Base-by-base conservation (phyloP, 2,888 invertebrate genomes). In the Euphydryas editha region DNA sequence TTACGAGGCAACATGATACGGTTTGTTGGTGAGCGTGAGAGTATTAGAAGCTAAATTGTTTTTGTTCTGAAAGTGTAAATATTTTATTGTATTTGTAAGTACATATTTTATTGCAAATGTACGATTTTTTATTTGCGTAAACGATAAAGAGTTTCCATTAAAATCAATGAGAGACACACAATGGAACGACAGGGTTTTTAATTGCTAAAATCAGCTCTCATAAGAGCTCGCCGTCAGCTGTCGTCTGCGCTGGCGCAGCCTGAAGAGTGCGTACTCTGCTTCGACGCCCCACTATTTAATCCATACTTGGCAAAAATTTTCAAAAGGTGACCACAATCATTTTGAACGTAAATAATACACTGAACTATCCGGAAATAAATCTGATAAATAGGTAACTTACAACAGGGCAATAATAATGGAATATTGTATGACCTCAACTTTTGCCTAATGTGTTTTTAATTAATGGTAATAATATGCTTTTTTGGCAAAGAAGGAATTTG, bases 201-300 rank as follows among this genome's bases (percentile, higher is more conserved):
- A 83, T 85, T 81, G 80, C 78, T 80, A 81, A 80, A 78, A 75
- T 76, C 73, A 73, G 71, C 72, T 70, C 69, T 72, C 63, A 68
- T 74, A 73, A 72, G 67, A 54, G 71, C 72, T 73, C 69, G 67
- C 72, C 81, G 85, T 87, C 90, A 90, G 90, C 90, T 90, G 90
- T 83, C 88, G 87, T 74, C 77, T 82, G 86, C 85, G 85, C 83
- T 76, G 71, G 85, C 84, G 87, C 85, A 82, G 80, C 77, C 80
- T 83, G 79, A 78, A 83, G 84, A 78, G 84, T 72, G 72, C 73
- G 70, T 75, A 78, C 76, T 63, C 62, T 59, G 72, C 69, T 73
- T 72, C 70, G 76, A 76, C 81, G 79, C 85, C 88, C 89, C 79
- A 82, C 79, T 81, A 80, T 80, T 79, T 90, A 88, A 91, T 90